Base-by-base conservation (phyloP, 2,888 invertebrate genomes). In the Caenorhabditis angaria region DNA sequence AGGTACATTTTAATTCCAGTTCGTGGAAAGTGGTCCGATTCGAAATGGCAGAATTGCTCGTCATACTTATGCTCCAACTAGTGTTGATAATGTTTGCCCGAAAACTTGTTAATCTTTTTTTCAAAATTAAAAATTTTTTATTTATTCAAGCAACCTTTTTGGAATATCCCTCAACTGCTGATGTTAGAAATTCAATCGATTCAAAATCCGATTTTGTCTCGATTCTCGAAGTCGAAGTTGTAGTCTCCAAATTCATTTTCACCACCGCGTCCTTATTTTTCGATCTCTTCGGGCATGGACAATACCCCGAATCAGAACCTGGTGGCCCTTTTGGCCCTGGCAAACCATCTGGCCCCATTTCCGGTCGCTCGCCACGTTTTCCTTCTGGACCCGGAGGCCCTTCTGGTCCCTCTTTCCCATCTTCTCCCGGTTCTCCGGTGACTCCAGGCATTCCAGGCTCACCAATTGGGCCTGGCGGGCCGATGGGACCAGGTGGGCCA, bases 361-460 rank as follows among this genome's bases (percentile, higher is more conserved):
- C 72, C 12, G 72, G 64, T 27, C 28, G 32, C 24, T 57, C 66
- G 1, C 75, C 70, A 0, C 27, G 48, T 22, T 67, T 61, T 60
- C 75, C 75, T 1, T 59, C 48, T 12, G 64, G 62, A 25, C 75
- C 75, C 18, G 59, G 59, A 18, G 67, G 70, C 48, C 75, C 75
- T 56, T 64, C 61, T 1, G 53, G 51, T 51, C 75, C 75, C 24
- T 67, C 67, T 35, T 64, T 57, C 18, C 78, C 78, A n/a, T 61
- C 61, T 48, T 68, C 67, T 55, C 78, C 78, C 18, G 35, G 20
- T 35, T 68, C 64, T 54, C 78, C 78, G 27, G 73, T 65, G 0
- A 62, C 63, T 54, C 78, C 78, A 12, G 72, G 67, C 73, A 72
- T 76, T 66, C 78, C 78, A 4, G 73, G 66, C 51, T 72, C 70